These are phyloP conservation scores for Acleris literana DNA, from an alignment of 2,888 invertebrate genomes.

Conservation along the genomic window DNA sequence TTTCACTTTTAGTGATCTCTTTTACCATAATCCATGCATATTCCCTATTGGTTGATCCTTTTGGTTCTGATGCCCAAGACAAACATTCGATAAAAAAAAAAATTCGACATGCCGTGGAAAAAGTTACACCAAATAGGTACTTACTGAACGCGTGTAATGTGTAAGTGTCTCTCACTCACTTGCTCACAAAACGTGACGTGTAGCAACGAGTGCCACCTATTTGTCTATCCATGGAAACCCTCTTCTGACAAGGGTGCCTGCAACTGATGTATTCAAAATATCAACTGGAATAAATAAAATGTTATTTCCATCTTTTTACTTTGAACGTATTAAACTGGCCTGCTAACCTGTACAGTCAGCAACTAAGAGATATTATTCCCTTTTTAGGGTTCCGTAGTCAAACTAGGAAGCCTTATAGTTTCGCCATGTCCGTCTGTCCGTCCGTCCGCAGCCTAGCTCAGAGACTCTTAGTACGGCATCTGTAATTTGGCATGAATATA, in stretches of 20 bases:
- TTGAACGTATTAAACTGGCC: slow-evolving; percentile 32
- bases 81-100: no score
- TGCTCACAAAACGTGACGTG: slow-evolving; percentile 37
- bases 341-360: slow-evolving; percentile 12
- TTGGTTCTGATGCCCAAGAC: no score
- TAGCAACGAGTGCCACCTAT: slow-evolving; percentile 39
- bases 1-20: no score
- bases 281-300: slow-evolving; percentile 12
- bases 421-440: no score
- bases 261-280: slow-evolving; percentile 49
- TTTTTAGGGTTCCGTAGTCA: no score
- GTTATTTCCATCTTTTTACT: slow-evolving; percentile 40
- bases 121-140: background rate
- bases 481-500: no score
- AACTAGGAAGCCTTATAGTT: no score
- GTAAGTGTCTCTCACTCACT: slow-evolving; percentile 38
- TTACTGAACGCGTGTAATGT: slow-evolving; percentile 22
- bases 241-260: slow-evolving; percentile 50
- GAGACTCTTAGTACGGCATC: no score
- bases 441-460: no score
- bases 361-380: background rate
- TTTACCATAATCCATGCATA: no score
- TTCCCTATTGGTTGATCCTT: no score
- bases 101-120: background rate
- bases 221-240: slow-evolving; percentile 44